Percentiles rank a stretch among this genome's conserved stretches.
Evolutionary conservation across 92 coral and sea anemone genomes (phyloP).

Genomic region (Epizoanthus ramosus): DNA sequence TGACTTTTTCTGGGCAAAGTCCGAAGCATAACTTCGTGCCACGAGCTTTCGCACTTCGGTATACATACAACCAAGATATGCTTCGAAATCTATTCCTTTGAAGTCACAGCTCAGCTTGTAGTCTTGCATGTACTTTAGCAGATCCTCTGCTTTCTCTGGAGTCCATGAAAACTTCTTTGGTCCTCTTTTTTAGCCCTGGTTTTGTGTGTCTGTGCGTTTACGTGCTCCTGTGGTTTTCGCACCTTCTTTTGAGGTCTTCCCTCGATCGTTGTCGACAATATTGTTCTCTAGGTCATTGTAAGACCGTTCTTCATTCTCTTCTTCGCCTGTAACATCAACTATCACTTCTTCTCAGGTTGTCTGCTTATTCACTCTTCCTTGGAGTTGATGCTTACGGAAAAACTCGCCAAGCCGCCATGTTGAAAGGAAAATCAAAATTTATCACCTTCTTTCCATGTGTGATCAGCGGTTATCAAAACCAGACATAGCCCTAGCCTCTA

Average conservation of each 20-base stretch:
- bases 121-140: constrained; percentile 43
- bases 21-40: not conserved
- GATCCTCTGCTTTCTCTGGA: constrained; percentile 37
- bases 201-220: too few relatives aligned
- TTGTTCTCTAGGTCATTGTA: too few relatives aligned
- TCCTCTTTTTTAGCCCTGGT: too few relatives aligned
- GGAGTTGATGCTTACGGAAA: constrained; percentile 20
- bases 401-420: constrained; percentile 24
- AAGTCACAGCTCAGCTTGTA: constrained; percentile 54
- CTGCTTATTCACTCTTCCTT: too few relatives aligned
- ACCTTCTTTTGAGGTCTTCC: too few relatives aligned
- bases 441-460: constrained; percentile 13
- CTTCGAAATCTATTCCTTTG: constrained; percentile 60
- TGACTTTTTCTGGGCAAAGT: constrained; percentile 47
- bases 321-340: too few relatives aligned
- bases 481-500: constrained; percentile 29
- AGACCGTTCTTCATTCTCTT: too few relatives aligned
- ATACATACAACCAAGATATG: not conserved
- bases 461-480: constrained; percentile 24
- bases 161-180: constrained; percentile 49
- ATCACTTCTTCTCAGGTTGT: too few relatives aligned
- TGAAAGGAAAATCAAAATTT: constrained; percentile 13
- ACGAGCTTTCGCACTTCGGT: too few relatives aligned
- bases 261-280: too few relatives aligned
- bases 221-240: too few relatives aligned